Conservation (phyloP, 2,113 vertebrate species). For the Cyrtonyx montezumae region DNA sequence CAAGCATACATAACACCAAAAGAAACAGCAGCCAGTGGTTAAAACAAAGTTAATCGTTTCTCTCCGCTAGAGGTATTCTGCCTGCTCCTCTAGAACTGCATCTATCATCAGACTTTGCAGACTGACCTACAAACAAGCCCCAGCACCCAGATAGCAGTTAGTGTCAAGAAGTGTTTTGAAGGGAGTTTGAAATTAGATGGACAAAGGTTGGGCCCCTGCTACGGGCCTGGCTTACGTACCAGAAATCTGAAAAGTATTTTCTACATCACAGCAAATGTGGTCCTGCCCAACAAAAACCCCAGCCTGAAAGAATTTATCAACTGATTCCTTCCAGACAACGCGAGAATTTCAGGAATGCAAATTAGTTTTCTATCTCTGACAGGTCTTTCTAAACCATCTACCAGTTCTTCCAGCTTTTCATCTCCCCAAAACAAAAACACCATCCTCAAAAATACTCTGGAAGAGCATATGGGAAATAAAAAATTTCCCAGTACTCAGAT, state of each 20-base stretch:
- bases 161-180: neutral
- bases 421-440: slow-evolving; percentile 18
- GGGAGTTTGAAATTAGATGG: neutral
- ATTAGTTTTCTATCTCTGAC: neutral
- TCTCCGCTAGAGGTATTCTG: neutral
- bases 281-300: neutral
- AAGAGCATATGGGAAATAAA: neutral
- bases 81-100: neutral
- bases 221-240: rapidly evolving
- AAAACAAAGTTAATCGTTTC: neutral
- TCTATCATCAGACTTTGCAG: neutral
- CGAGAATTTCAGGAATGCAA: slow-evolving; percentile 31
- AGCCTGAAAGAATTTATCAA: slow-evolving; percentile 21
- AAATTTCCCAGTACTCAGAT: neutral
- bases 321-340: slow-evolving; percentile 26
- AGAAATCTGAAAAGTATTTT: neutral
- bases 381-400: slow-evolving; percentile 17
- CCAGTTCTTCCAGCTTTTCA: neutral
- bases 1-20: neutral
- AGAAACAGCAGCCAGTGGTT: neutral
- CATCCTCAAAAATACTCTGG: slow-evolving; percentile 16
- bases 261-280: neutral
- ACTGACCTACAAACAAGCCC: neutral
- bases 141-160: neutral
- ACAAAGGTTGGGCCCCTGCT: neutral